These are phyloP conservation scores for Habrosyne pyritoides DNA, from an alignment of 2,888 invertebrate genomes.

Conservation along the genomic window DNA sequence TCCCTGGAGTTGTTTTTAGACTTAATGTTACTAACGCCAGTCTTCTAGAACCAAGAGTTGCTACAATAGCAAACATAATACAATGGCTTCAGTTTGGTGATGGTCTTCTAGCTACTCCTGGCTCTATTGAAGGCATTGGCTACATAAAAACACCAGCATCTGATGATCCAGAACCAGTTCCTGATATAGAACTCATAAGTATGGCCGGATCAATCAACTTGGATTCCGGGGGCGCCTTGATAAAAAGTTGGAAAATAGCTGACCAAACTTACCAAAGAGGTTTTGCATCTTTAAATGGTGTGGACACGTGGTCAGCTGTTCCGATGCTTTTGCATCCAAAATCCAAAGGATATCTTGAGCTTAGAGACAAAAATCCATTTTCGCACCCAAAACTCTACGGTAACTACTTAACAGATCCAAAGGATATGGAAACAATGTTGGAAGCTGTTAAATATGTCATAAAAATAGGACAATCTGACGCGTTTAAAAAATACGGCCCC, in stretches of 20 bases:
- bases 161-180: constrained; percentile 68
- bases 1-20: constrained; percentile 87
- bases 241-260: background rate
- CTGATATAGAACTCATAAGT: constrained; percentile 86
- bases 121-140: too few relatives aligned
- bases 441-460: constrained; percentile 70
- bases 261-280: constrained; percentile 63
- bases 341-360: constrained; percentile 83
- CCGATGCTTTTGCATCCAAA: constrained; percentile 86
- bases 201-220: constrained; percentile 60
- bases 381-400: constrained; percentile 85
- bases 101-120: constrained; percentile 51
- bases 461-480: constrained; percentile 73
- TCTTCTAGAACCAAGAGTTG: constrained; percentile 79
- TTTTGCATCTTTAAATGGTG: constrained; percentile 63
- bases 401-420: constrained; percentile 85
- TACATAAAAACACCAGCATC: constrained; percentile 54
- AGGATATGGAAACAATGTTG: constrained; percentile 80
- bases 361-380: constrained; percentile 86
- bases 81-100: constrained; percentile 76
- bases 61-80: constrained; percentile 66
- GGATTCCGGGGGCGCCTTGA: constrained; percentile 39
- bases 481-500: constrained; percentile 79
- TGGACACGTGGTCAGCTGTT: constrained; percentile 80
- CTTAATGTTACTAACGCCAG: constrained; percentile 87